phyloP scores from a whole-genome alignment of 2,888 invertebrate species.

The Abscondita cerata region DNA sequence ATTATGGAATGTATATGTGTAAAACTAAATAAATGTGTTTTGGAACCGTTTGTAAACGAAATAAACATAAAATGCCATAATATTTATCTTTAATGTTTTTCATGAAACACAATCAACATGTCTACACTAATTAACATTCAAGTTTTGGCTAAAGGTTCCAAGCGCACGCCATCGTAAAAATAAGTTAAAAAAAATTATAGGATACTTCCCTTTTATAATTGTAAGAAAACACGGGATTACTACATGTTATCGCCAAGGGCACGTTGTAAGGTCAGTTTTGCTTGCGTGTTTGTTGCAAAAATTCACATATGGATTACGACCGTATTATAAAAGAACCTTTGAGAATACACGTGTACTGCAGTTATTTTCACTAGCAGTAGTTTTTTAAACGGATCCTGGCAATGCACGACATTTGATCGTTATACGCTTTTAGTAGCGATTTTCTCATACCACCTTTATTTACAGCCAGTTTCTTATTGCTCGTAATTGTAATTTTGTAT shows the following conservation, averaged over 20 bases:
- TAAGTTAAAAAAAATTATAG: neutral
- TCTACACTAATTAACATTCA: neutral
- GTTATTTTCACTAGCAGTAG: slow-evolving; percentile 15
- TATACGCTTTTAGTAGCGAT: slow-evolving; percentile 20
- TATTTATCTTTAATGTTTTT: no score
- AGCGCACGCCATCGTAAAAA: neutral
- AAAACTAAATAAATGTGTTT: no score
- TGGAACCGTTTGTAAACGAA: no score
- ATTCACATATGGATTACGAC: slow-evolving; percentile 5
- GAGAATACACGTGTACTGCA: slow-evolving; percentile 19
- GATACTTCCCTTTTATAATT: slow-evolving; percentile 9
- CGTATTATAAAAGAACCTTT: neutral
- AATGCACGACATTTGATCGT: slow-evolving; percentile 23
- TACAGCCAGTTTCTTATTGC: neutral
- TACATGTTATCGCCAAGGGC: slow-evolving; percentile 18
- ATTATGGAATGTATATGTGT: no score
- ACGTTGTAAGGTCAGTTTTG: slow-evolving; percentile 16
- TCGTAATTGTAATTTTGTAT: no score
- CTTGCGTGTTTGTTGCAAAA: slow-evolving; percentile 13
- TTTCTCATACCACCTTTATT: slow-evolving; percentile 9
- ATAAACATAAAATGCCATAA: no score
- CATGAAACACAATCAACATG: slow-evolving; percentile 2
- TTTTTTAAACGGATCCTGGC: slow-evolving; percentile 16
- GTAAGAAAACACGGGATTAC: slow-evolving; percentile 18
- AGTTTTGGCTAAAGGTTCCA: neutral